Conservation (phyloP, 2,797 vertebrate genomes). For the Lacerta bilineata region DNA sequence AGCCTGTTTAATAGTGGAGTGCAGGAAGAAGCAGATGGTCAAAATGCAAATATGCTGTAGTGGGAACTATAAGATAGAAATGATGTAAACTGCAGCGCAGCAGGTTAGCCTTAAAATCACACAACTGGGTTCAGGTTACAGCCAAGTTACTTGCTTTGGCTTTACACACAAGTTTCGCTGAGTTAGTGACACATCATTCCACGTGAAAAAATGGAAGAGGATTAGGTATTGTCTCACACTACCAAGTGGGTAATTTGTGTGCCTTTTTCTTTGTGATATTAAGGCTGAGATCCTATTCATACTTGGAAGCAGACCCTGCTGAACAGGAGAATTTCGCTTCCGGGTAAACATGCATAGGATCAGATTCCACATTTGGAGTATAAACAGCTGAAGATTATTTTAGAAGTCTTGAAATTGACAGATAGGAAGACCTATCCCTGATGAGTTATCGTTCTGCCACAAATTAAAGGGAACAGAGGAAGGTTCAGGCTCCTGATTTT, state of each 20-base stretch:
- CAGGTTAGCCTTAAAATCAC: not conserved
- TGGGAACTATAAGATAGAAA: not conserved
- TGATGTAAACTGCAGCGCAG: not conserved
- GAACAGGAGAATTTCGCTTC: not conserved
- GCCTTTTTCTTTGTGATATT: not conserved
- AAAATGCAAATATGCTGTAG: not conserved
- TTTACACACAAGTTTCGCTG: not conserved
- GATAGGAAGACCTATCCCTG: not conserved
- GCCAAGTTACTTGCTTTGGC: not conserved
- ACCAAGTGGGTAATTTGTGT: not conserved
- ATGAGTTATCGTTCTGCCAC: not conserved
- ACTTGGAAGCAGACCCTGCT: not conserved
- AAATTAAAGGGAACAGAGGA: not conserved
- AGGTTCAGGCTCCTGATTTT: not conserved
- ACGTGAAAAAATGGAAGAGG: not conserved
- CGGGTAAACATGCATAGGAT: not conserved
- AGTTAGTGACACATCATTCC: not conserved
- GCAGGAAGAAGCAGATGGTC: not conserved
- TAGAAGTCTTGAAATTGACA: conserved; percentile 23
- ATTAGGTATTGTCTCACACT: not conserved
- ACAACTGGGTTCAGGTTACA: not conserved
- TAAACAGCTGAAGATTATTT: conserved; percentile 32
- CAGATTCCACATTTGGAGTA: conserved; percentile 3
- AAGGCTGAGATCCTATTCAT: not conserved
- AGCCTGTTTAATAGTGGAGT: not conserved